Evolutionary conservation across 2,113 vertebrate species (phyloP), one percentile per base, ranked within the genome.

Genomic region (Lates calcarifer): DNA sequence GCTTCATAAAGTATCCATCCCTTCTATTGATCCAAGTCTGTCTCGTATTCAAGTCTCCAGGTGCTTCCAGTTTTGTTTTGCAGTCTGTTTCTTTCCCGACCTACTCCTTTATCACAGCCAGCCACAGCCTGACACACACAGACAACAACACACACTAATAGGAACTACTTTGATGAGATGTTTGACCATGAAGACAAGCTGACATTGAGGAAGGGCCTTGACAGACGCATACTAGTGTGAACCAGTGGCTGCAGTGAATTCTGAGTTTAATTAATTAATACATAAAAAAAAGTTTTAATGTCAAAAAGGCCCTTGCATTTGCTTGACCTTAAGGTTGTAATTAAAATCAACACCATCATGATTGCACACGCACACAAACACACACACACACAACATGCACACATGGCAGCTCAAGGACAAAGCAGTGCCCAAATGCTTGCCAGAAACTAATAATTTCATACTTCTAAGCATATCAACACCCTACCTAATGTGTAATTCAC

Each of bases 191-290:
- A 85, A 73, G 71, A 83, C 20, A 6, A 56, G 41, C 56, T 51
- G 82, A 88, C 87, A 87, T 64, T 85, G 86, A 82, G 55, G 43
- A 77, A 67, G 66, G 49, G 53, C 83, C 78, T 65, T 68, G 61
- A 71, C 35, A 68, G 57, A 55, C 6, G 12, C 53, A 22, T 24
- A 20, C n/a, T 20, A 33, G 9, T 14, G 37, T 22, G 24, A 20
- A 53, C 26, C 28, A 14, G 57, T 49, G n/a, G 24, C 68, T 22
- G 57, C 31, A 35, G n/a, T 70, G 37, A 75, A 58, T 72, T 73
- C 39, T 45, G 39, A 69, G 28, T 66, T 74, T 77, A 69, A 79
- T 88, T 89, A 71, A 74, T 87, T 41, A 72, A 89, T 56, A n/a
- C 22, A 66, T 77, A 64, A 82, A 85, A 64, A 82, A 85, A 79